These are phyloP conservation scores for Hafferia zeledoni DNA, from an alignment of 2,797 vertebrate species.

Conservation along the genomic window DNA sequence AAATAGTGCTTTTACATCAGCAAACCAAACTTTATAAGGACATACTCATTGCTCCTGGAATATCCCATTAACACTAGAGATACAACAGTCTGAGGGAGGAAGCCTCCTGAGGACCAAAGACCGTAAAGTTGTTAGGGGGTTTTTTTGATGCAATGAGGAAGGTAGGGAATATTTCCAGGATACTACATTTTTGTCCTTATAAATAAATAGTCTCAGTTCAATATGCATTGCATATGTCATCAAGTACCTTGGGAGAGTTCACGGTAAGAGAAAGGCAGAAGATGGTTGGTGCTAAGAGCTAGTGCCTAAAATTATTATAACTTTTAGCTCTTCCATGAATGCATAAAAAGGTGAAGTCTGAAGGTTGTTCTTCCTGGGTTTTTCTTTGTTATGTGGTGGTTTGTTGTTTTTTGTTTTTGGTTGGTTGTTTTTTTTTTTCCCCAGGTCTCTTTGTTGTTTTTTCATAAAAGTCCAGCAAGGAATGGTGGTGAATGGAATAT, in stretches of 20 bases:
- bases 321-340: neutral
- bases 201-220: neutral
- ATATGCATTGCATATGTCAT: neutral
- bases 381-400: neutral
- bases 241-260: neutral
- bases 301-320: neutral
- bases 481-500: neutral
- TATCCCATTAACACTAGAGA: neutral
- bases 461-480: neutral
- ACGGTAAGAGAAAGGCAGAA: neutral
- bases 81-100: neutral
- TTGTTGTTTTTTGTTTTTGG: too few relatives aligned
- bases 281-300: neutral
- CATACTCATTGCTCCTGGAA: neutral
- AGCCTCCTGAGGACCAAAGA: neutral
- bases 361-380: neutral
- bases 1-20: conserved; percentile 16
- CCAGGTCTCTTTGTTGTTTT: neutral
- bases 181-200: neutral
- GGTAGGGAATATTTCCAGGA: neutral
- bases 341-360: neutral
- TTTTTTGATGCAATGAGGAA: neutral
- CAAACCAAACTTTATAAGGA: neutral
- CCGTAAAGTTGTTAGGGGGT: rapidly evolving
- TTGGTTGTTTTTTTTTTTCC: too few relatives aligned